These are phyloP conservation scores for Pseudobourletiella spinata DNA, from an alignment of 1,140 invertebrate genomes.

Conservation along the genomic window DNA sequence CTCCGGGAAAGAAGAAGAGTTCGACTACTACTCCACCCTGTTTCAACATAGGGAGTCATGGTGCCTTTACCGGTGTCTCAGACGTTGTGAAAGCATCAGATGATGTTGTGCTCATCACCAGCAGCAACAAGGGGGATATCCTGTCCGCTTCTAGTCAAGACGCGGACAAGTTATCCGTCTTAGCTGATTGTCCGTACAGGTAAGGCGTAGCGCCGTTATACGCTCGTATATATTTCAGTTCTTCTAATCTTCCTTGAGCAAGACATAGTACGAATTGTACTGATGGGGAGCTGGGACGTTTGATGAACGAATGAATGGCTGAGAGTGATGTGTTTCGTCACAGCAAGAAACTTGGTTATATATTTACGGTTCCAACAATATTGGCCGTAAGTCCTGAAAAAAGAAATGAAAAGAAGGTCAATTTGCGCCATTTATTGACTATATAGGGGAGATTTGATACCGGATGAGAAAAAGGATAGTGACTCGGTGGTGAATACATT, in stretches of 20 bases:
- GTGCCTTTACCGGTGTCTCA: slow-evolving; percentile 29
- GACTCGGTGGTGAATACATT: slow-evolving; percentile 24
- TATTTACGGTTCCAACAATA: too few relatives aligned
- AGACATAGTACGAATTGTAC: too few relatives aligned
- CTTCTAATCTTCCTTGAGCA: too few relatives aligned
- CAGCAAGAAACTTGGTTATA: too few relatives aligned
- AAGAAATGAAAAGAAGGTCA: neutral
- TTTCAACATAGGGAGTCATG: slow-evolving; percentile 22
- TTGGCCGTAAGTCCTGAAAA: too few relatives aligned
- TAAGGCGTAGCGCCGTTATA: neutral
- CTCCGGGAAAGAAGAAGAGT: slow-evolving; percentile 70
- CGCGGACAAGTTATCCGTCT: slow-evolving; percentile 9
- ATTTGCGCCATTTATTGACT: neutral
- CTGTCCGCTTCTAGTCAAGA: slow-evolving; percentile 29
- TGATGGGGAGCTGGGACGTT: too few relatives aligned
- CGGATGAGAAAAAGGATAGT: slow-evolving; percentile 28
- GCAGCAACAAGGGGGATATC: slow-evolving; percentile 33
- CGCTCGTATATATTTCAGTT: neutral
- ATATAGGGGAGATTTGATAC: slow-evolving; percentile 32
- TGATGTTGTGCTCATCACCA: slow-evolving; percentile 37
- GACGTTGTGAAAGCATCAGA: slow-evolving; percentile 38
- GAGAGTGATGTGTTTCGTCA: too few relatives aligned
- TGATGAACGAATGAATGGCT: too few relatives aligned
- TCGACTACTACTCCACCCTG: slow-evolving; percentile 53
- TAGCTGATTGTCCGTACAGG: slow-evolving; percentile 34